phyloP scores from a whole-genome alignment of 2,888 invertebrate genomes.

The Drosophila nigritarsus region DNA sequence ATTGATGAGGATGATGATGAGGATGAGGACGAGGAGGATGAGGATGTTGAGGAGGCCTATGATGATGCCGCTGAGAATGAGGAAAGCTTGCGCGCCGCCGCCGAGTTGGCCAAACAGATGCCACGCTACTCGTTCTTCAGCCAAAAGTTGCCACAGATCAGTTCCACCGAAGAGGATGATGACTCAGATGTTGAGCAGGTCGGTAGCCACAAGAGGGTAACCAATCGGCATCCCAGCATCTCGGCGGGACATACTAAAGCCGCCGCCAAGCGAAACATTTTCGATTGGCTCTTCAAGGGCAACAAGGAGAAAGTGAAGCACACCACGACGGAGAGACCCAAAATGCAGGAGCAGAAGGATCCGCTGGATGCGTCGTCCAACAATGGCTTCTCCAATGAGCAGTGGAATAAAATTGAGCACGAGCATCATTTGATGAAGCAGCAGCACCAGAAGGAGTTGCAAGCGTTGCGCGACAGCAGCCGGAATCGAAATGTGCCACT shows the following conservation, averaged over 20 bases:
- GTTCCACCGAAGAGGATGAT: slow-evolving; percentile 54
- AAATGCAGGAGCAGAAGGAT: slow-evolving; percentile 17
- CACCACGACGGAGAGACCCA: slow-evolving; percentile 28
- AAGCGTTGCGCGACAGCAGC: slow-evolving; percentile 61
- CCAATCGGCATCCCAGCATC: slow-evolving; percentile 60
- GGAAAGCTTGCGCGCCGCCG: slow-evolving; percentile 36
- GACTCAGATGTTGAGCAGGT: slow-evolving; percentile 6
- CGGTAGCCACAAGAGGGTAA: not conserved
- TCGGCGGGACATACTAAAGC: slow-evolving; percentile 51
- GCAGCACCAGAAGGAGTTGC: slow-evolving; percentile 78
- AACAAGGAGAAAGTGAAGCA: slow-evolving; percentile 38
- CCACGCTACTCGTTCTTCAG: slow-evolving; percentile 71
- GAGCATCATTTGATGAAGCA: slow-evolving; percentile 78
- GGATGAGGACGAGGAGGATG: slow-evolving; percentile 44
- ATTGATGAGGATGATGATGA: slow-evolving; percentile 61
- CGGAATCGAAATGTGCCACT: slow-evolving; percentile 57
- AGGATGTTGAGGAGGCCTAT: slow-evolving; percentile 43
- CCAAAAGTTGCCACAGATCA: slow-evolving; percentile 54
- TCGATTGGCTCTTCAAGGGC: slow-evolving; percentile 62
- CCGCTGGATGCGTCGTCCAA: slow-evolving; percentile 36
- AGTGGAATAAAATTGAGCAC: slow-evolving; percentile 84
- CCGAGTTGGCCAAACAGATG: slow-evolving; percentile 64
- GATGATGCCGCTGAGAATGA: slow-evolving; percentile 55
- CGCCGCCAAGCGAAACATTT: slow-evolving; percentile 67
- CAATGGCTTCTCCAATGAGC: slow-evolving; percentile 82